Evolutionary conservation across 1,140 invertebrate genomes (phyloP), one percentile per base, ranked within the genome.

Genomic region (Drosophila tani): DNA sequence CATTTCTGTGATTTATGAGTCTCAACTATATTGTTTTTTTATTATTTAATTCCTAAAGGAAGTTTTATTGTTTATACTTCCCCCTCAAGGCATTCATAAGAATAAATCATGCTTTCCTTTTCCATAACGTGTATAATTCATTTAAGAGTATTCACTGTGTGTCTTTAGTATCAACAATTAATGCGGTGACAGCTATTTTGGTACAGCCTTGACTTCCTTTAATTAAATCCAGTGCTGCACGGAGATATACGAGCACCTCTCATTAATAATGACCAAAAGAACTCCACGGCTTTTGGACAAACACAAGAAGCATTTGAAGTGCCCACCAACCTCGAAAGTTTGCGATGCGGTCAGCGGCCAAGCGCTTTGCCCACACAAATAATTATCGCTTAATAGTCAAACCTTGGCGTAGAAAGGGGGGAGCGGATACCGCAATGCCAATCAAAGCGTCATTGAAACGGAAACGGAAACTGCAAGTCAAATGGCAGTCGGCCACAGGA

Each of bases 401-500:
- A 68, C 47, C 49, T 62, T 57, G 51, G 51, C 7, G 51, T 70
- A 27, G 19, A 27, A 27, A 15, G 19, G 15, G 35, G 27, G 24
- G 62, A 67, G 50, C 60, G 59, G 67, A 85, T 79, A 90, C 84
- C 84, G 69, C 85, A 90, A 87, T 85, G 81, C 85, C 85, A 88
- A 87, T 87, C 85, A 87, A 81, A 87, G 84, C 85, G 69, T 90
- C 84, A 87, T 87, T 87, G 84, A 90, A 87, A 90, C 84, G 84
- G 84, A 87, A 87, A 87, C 85, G 84, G 85, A 88, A 87, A 83
- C 84, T 81, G 85, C 85, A 88, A 87, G 84, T 87, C 84, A 87
- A 87, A 87, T 79, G 84, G 73, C 79, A 90, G 69, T 84, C 77
- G 84, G 81, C 74, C 81, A 69, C 85, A 90, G 85, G 85, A 87